phyloP scores from a whole-genome alignment of 2,113 vertebrate genomes.

The Leucopternis melanops region DNA sequence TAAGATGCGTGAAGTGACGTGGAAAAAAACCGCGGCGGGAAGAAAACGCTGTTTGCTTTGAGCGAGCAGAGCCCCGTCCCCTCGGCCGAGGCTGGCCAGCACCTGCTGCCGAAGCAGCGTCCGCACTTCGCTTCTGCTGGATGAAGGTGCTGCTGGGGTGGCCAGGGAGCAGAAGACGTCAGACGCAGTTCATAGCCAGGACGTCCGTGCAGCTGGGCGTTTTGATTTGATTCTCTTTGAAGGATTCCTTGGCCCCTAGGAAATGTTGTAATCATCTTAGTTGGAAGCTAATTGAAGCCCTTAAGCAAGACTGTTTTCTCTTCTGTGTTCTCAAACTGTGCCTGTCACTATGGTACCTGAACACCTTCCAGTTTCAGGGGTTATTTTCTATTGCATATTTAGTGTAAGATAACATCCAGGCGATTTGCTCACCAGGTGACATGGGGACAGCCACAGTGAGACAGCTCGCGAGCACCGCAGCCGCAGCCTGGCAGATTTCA shows the following conservation, averaged over 20 bases:
- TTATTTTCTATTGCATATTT: background rate
- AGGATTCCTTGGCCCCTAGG: background rate
- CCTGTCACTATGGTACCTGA: background rate
- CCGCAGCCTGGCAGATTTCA: background rate
- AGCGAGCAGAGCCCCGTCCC: background rate
- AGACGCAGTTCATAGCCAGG: fast-evolving
- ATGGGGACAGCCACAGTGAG: background rate
- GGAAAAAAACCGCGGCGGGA: background rate
- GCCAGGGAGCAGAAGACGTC: fast-evolving
- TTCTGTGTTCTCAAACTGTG: background rate
- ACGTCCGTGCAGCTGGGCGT: fast-evolving
- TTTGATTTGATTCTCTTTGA: background rate
- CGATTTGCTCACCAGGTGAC: background rate
- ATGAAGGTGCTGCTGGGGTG: background rate
- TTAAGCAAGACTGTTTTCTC: background rate
- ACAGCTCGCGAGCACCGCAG: background rate
- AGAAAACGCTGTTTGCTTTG: background rate
- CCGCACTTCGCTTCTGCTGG: fast-evolving
- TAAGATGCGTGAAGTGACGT: fast-evolving
- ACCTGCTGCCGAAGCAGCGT: fast-evolving
- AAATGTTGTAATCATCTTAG: background rate
- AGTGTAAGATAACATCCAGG: background rate
- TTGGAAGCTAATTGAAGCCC: background rate
- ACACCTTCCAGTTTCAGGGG: background rate
- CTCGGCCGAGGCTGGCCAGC: background rate